Evolutionary conservation across 1,140 invertebrate genomes (phyloP), one percentile per base, ranked within the genome.

Genomic region (Helicoverpa zea): DNA sequence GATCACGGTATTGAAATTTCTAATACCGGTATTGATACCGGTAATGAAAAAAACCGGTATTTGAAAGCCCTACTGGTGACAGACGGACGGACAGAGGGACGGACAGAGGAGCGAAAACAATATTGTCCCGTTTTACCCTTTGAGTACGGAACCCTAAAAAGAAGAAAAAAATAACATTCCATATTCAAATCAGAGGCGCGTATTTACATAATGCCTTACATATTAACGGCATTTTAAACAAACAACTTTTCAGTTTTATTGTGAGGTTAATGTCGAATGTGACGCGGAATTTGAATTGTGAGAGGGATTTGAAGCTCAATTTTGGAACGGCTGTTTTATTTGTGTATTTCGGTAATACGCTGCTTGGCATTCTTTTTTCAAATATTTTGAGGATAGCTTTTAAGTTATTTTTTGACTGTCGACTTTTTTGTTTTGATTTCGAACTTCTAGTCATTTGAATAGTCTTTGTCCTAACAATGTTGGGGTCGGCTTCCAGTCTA

Each of bases 191-290:
- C 56, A 74, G 54, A 56, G 16, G 2, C 14, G 30, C 56, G n/a
- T 29, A 74, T 74, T 74, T 59, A 23, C 72, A 74, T 74, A 74
- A 74, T 74, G 59, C 72, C 72, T 10, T 54, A 58, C 54, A 74
- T 74, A 74, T 74, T 74, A 74, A 74, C 72, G 56, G 54, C 56
- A n/a, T 47, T 74, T 59, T 59, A 74, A 74, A 59, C 52, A 74
- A 74, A 74, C 51, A 74, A 74, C 72, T 74, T 74, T 74, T 49
- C 72, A 59, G 52, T 74, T 74, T 74, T 73, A 59, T 74, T 74
- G 54, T 74, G 30, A 13, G 54, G 11, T n/a, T 58, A 58, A 74
- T 74, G 72, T 59, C 54, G 16, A 74, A 74, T 58, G 43, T 58
- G 52, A 74, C 29, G 35, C 72, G 16, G 52, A 35, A 59, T 59